Evolutionary conservation across 2,888 invertebrate species (phyloP).

Genomic region (Spatulosminthurus flaviceps): DNA sequence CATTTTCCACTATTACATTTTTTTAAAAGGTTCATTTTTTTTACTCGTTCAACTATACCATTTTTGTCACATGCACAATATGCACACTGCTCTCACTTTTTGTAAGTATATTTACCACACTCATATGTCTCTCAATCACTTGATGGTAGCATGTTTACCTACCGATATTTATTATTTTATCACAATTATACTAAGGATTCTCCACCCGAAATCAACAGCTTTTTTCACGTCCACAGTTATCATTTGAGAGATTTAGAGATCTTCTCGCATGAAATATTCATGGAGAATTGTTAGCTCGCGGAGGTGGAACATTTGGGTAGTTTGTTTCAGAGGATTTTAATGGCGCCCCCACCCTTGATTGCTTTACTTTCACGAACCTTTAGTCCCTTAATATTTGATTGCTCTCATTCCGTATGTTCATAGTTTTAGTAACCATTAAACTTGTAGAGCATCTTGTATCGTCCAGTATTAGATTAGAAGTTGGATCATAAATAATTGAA

Average conservation of each 20-base stretch:
- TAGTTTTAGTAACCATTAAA: neutral
- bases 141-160: conserved; percentile 5
- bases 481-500: too few species aligned
- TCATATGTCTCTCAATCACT: neutral
- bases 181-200: too few species aligned
- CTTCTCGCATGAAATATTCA: neutral
- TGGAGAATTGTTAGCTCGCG: neutral
- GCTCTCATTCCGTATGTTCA: too few species aligned
- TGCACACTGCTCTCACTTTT: neutral
- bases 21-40: neutral
- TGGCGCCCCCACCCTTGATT: neutral
- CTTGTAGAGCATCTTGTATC: neutral
- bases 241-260: too few species aligned
- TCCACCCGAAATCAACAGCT: too few species aligned
- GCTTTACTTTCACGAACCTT: neutral
- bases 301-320: neutral
- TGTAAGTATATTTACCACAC: conserved; percentile 2
- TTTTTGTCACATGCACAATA: conserved; percentile 2
- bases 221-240: too few species aligned
- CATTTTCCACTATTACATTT: neutral
- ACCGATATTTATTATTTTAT: neutral
- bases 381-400: neutral
- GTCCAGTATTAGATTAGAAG: neutral
- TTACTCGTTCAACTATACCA: too few species aligned
- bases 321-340: conserved; percentile 14